phyloP scores from a whole-genome alignment of 2,797 vertebrate genomes.

The Nyctibius grandis region DNA sequence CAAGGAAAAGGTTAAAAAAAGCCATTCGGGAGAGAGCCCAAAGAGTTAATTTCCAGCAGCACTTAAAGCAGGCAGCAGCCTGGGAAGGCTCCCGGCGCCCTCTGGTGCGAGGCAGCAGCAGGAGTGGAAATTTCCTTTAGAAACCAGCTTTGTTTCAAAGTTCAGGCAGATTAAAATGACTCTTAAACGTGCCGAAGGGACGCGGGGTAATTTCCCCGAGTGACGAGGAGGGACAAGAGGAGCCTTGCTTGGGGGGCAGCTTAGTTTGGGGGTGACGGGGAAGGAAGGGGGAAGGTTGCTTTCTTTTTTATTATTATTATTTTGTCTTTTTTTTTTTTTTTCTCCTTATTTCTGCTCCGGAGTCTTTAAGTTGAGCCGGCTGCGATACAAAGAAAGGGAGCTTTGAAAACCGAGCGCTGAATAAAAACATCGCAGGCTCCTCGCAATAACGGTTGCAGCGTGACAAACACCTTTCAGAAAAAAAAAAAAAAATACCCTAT shows the following conservation, averaged over 20 bases:
- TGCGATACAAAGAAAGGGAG: not conserved
- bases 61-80: not conserved
- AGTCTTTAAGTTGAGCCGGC: not conserved
- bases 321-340: not conserved
- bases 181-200: not conserved
- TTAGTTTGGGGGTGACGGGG: not conserved
- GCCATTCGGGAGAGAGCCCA: not conserved
- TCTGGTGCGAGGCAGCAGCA: constrained; percentile 11
- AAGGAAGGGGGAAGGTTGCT: not conserved
- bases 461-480: not conserved
- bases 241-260: not conserved
- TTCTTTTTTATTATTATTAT: not conserved
- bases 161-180: not conserved
- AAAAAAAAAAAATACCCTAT: too few species aligned
- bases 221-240: not conserved
- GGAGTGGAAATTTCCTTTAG: constrained; percentile 51
- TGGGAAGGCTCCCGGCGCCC: constrained; percentile 30
- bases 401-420: not conserved
- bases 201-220: not conserved
- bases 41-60: constrained; percentile 12
- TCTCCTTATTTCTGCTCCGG: not conserved
- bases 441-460: not conserved
- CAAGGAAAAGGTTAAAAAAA: not conserved
- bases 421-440: not conserved
- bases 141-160: constrained; percentile 5